phyloP scores from a whole-genome alignment of 2,797 vertebrate species.

The Pangasius krempfi region DNA sequence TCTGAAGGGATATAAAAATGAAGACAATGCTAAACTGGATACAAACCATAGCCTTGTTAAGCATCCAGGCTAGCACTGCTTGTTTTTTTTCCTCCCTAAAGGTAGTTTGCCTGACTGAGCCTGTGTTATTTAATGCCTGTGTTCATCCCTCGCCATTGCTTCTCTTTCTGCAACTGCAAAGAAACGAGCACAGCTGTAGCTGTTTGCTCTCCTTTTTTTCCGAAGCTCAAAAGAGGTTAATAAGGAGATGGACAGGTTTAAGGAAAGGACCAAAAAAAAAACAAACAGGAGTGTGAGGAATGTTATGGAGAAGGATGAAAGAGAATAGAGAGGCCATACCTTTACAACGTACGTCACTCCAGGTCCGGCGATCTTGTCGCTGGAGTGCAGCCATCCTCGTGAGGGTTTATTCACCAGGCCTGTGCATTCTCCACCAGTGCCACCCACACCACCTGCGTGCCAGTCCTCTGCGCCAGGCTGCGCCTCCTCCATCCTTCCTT shows the following conservation, averaged over 20 bases:
- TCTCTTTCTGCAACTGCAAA: slow-evolving; percentile 63
- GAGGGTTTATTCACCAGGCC: slow-evolving; percentile 85
- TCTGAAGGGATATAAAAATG: slow-evolving; percentile 43
- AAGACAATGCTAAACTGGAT: slow-evolving; percentile 33
- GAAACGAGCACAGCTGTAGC: slow-evolving; percentile 64
- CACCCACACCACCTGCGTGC: slow-evolving; percentile 75
- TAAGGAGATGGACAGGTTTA: background rate
- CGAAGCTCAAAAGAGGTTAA: background rate
- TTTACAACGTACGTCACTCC: slow-evolving; percentile 97
- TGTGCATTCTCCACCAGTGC: slow-evolving; percentile 71
- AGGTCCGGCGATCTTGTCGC: slow-evolving; percentile 94
- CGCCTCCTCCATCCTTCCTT: slow-evolving; percentile 82
- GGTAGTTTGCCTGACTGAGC: slow-evolving; percentile 36
- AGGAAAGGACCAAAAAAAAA: background rate
- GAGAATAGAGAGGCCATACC: slow-evolving; percentile 81
- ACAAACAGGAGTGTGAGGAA: background rate
- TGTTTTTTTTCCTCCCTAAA: slow-evolving; percentile 39
- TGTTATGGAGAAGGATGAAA: background rate
- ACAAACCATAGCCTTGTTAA: slow-evolving; percentile 8
- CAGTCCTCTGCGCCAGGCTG: slow-evolving; percentile 82
- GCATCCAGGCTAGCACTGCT: slow-evolving; percentile 33
- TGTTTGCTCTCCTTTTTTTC: slow-evolving; percentile 46
- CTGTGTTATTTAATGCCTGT: slow-evolving; percentile 71
- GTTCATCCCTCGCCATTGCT: slow-evolving; percentile 64
- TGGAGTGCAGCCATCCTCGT: slow-evolving; percentile 88